phyloP scores from a whole-genome alignment of 2,113 vertebrate genomes.

The Tychaedon coryphoeus region DNA sequence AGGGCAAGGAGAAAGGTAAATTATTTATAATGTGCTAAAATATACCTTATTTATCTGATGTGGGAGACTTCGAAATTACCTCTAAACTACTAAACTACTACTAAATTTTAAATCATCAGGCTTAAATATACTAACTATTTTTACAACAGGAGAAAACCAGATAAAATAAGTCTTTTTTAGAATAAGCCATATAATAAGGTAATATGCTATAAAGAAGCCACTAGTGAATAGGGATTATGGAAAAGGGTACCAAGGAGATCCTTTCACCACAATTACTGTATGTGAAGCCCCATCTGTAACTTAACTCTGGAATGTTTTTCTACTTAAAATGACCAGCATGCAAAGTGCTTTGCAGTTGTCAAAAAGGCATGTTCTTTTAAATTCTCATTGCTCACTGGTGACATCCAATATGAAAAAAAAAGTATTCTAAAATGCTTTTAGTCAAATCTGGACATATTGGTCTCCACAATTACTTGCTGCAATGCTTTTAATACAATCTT shows the following conservation, averaged over 20 bases:
- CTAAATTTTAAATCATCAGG: neutral
- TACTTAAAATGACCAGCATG: conserved; percentile 1
- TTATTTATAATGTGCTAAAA: neutral
- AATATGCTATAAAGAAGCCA: neutral
- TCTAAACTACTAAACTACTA: neutral
- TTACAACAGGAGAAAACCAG: neutral
- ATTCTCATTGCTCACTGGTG: neutral
- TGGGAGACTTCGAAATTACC: neutral
- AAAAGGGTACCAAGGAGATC: neutral
- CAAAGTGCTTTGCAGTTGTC: neutral
- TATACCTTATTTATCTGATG: neutral
- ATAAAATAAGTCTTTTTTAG: neutral
- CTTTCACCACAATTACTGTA: neutral
- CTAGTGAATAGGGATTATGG: neutral
- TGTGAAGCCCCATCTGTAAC: neutral
- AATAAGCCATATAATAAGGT: neutral
- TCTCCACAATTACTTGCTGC: conserved; percentile 36
- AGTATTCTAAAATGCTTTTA: conserved; percentile 14
- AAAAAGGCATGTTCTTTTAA: neutral
- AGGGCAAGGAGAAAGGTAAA: neutral
- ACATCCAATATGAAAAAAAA: conserved; percentile 3
- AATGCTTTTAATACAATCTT: neutral
- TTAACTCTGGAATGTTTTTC: conserved; percentile 53
- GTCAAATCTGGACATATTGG: conserved; percentile 31
- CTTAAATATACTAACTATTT: neutral